phyloP scores from a whole-genome alignment of 2,888 invertebrate species.

The Neoaliturus tenellus region DNA sequence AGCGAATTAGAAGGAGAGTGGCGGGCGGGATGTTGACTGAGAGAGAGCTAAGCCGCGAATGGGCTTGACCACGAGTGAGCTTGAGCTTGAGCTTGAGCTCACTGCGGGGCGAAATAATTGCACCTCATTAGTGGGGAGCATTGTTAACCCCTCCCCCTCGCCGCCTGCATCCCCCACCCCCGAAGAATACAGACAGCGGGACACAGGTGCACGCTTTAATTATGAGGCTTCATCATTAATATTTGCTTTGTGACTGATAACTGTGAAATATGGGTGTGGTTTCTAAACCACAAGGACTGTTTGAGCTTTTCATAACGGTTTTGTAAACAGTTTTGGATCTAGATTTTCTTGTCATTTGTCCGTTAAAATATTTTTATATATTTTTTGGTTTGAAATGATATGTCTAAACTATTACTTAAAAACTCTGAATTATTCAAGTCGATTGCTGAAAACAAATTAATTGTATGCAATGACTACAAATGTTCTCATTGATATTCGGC shows the following conservation, averaged over 20 bases:
- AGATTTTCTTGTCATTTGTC: too few species aligned
- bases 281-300: background rate
- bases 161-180: background rate
- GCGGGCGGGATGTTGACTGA: background rate
- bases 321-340: too few species aligned
- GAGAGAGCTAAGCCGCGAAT: background rate
- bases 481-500: too few species aligned
- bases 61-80: background rate
- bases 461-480: too few species aligned
- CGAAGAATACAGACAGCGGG: background rate
- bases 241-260: background rate
- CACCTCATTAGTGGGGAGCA: constrained; percentile 25
- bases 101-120: constrained; percentile 46
- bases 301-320: too few species aligned
- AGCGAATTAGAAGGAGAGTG: background rate
- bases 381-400: too few species aligned
- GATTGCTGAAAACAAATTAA: too few species aligned
- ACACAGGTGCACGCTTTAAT: constrained; percentile 21
- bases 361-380: too few species aligned
- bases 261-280: background rate
- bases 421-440: too few species aligned
- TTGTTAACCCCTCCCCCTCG: constrained; percentile 32
- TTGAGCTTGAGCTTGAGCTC: background rate
- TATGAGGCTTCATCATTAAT: background rate
- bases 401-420: too few species aligned